Conservation (phyloP, 2,113 vertebrate genomes). For the Bettongia penicillata region DNA sequence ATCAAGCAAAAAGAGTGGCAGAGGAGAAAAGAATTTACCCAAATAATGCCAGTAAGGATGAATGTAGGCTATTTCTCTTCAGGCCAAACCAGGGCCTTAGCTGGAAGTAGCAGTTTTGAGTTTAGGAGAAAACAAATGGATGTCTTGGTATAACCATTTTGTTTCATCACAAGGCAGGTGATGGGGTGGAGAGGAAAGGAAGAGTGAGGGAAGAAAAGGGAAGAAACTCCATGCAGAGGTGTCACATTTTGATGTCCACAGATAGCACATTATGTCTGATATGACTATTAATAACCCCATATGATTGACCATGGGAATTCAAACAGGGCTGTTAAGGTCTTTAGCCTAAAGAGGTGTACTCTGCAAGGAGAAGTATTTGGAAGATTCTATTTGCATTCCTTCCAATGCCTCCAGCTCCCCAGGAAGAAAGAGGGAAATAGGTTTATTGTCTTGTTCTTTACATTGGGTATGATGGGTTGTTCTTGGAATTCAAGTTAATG, state of each 20-base stretch:
- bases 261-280: neutral
- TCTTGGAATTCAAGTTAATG: neutral
- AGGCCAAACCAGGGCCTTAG: neutral
- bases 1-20: neutral
- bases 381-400: neutral
- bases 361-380: neutral
- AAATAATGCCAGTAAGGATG: slow-evolving; percentile 69
- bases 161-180: slow-evolving; percentile 38
- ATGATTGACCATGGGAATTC: neutral
- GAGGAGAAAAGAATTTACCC: slow-evolving; percentile 51
- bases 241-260: neutral
- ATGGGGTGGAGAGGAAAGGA: slow-evolving; percentile 3
- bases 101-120: neutral
- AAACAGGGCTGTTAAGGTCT: neutral
- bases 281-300: neutral
- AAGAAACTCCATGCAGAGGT: neutral
- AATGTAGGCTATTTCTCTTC: slow-evolving; percentile 62
- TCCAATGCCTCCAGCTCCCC: neutral
- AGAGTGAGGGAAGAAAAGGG: neutral
- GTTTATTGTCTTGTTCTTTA: neutral
- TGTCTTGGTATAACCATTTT: slow-evolving; percentile 45
- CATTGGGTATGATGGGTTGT: neutral
- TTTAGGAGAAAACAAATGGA: slow-evolving; percentile 12
- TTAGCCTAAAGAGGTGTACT: neutral
- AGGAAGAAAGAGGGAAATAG: neutral